Evolutionary conservation across 2,888 invertebrate genomes (phyloP), one percentile per base, ranked within the genome.

Genomic region (Scelioninae gen. 1): DNA sequence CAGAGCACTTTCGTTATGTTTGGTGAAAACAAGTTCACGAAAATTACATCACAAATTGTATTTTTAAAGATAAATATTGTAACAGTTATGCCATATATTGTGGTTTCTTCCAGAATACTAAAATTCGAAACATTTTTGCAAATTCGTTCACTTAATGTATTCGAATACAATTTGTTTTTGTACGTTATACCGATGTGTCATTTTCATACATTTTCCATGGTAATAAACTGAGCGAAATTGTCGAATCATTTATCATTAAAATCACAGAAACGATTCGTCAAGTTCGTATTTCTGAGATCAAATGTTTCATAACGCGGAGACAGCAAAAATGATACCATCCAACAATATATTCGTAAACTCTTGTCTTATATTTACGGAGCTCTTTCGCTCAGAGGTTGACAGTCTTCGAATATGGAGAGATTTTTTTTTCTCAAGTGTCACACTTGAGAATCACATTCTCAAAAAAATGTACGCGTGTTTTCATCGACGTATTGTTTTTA

Each of bases 401-500:
- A 62, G 58, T 60, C 62, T 49, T 32, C 13, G 63, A 74, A 82
- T 62, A 66, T 47, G n/a, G n/a, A 49, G 51, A 71, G 55, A 51
- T n/a, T 63, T 71, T 82, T 82, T 71, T 69, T 78, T 31, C 40
- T 40, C 53, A 40, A 62, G 58, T 58, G 74, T 56, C 68, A 62
- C 82, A 69, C 77, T 78, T 74, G 15, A 38, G 34, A 16, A 58
- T 69, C 45, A 32, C 29, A 34, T 53, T 34, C 51, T 31, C n/a
- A 23, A 66, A 43, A 79, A 80, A 82, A 72, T 77, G 53, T 58
- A 76, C 58, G 56, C 74, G 45, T 47, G 34, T 69, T 77, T 78
- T 55, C 65, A 51, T 62, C 60, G 51, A 68, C 72, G 53, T 72
- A 58, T 76, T 82, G 80, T 74, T 84, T 84, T 81, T 84, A 75